Evolutionary conservation across 2,888 invertebrate genomes (phyloP).

Genomic region (Sabatieria punctata): DNA sequence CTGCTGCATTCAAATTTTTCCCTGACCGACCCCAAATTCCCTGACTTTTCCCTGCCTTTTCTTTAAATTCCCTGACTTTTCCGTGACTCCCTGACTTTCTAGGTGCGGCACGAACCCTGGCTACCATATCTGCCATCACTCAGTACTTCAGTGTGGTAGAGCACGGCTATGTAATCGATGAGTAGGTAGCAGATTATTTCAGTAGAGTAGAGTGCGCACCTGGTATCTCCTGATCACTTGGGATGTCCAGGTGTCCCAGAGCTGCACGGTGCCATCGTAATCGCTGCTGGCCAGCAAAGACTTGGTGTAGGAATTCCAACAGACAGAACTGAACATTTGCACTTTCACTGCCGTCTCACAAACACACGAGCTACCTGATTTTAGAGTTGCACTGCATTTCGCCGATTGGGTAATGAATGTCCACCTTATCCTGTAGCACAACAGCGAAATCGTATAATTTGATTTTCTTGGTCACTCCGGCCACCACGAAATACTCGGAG

Average conservation of each 20-base stretch:
- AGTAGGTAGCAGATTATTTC: no score
- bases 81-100: no score
- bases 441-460: slow-evolving; percentile 67
- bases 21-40: no score
- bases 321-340: slow-evolving; percentile 52
- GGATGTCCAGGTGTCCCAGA: slow-evolving; percentile 92
- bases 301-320: slow-evolving; percentile 82
- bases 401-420: slow-evolving; percentile 74
- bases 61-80: no score
- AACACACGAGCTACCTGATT: slow-evolving; percentile 47
- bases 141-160: no score
- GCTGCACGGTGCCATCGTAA: slow-evolving; percentile 78
- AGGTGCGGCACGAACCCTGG: no score
- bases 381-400: slow-evolving; percentile 77
- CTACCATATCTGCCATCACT: no score
- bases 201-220: no score
- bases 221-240: no score
- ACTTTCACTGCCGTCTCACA: not conserved
- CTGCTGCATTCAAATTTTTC: no score
- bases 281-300: slow-evolving; percentile 70
- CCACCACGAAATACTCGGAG: slow-evolving; percentile 83
- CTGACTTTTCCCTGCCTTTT: no score
- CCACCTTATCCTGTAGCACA: slow-evolving; percentile 65
- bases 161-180: no score
- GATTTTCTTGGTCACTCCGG: slow-evolving; percentile 80